Evolutionary conservation across 2,113 vertebrate genomes (phyloP).

Genomic region (Myotis brandtii): DNA sequence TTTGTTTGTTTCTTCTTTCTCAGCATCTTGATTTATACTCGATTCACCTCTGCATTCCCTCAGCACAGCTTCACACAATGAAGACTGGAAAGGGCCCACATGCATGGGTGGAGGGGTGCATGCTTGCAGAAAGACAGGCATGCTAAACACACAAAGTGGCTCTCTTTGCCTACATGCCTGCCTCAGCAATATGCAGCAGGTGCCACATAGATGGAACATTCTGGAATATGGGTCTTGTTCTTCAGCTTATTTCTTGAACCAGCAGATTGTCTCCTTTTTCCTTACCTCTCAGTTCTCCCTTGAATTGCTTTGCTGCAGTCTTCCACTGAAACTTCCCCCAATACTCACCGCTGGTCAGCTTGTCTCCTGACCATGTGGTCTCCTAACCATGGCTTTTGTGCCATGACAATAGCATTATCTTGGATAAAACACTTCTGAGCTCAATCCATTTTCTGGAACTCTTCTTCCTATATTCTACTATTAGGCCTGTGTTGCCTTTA

Average conservation of each 20-base stretch:
- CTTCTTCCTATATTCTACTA: neutral
- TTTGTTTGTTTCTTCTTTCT: neutral
- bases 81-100: neutral
- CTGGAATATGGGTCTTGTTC: neutral
- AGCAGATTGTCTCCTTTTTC: neutral
- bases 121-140: neutral
- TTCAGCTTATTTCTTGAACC: neutral
- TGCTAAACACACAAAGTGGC: neutral
- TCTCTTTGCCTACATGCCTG: neutral
- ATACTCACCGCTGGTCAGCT: neutral
- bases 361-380: neutral
- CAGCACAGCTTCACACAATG: neutral
- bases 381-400: neutral
- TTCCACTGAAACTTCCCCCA: neutral
- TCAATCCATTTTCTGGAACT: neutral
- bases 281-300: neutral
- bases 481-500: neutral
- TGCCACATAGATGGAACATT: neutral
- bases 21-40: neutral
- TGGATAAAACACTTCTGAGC: neutral
- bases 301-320: neutral
- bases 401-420: neutral
- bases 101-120: neutral
- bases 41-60: neutral
- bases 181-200: neutral